A percentile compares a stretch with the other conserved stretches of the same genome.
Conservation (phyloP, 2,888 invertebrate genomes). For the Ectemnius cavifrons region DNA sequence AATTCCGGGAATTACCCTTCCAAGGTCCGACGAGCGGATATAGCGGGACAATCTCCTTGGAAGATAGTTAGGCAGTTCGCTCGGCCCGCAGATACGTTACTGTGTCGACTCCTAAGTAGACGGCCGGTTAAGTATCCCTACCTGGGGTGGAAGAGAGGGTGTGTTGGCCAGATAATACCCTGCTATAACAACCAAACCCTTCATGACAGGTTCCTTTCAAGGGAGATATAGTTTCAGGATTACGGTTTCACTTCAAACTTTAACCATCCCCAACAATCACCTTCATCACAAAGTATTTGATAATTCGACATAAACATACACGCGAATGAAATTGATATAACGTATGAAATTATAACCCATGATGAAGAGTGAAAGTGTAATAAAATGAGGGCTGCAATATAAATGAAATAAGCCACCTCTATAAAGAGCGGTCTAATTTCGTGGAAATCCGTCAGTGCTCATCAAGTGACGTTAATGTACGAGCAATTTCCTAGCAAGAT, state of each 20-base stretch:
- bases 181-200: conserved; percentile 18
- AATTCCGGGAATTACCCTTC: conserved; percentile 36
- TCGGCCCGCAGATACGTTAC: conserved; percentile 6
- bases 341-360: too few species aligned
- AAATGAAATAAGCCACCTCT: too few species aligned
- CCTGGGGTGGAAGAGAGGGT: background rate
- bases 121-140: background rate
- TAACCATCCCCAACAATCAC: too few species aligned
- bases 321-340: background rate
- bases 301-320: too few species aligned
- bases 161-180: conserved; percentile 18
- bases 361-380: too few species aligned
- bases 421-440: background rate
- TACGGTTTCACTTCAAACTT: too few species aligned
- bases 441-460: background rate
- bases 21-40: conserved; percentile 33
- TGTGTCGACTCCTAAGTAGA: conserved; percentile 18
- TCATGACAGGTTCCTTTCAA: conserved; percentile 22
- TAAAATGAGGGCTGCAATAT: too few species aligned
- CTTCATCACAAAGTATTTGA: too few species aligned
- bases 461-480: too few species aligned
- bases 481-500: background rate
- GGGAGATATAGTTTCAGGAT: background rate
- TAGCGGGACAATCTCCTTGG: conserved; percentile 36
- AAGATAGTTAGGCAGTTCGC: conserved; percentile 34